Percentiles rank a stretch among this genome's conserved stretches.
Evolutionary conservation across 2,888 invertebrate species (phyloP).

Genomic region (Ormyrus labotus): DNA sequence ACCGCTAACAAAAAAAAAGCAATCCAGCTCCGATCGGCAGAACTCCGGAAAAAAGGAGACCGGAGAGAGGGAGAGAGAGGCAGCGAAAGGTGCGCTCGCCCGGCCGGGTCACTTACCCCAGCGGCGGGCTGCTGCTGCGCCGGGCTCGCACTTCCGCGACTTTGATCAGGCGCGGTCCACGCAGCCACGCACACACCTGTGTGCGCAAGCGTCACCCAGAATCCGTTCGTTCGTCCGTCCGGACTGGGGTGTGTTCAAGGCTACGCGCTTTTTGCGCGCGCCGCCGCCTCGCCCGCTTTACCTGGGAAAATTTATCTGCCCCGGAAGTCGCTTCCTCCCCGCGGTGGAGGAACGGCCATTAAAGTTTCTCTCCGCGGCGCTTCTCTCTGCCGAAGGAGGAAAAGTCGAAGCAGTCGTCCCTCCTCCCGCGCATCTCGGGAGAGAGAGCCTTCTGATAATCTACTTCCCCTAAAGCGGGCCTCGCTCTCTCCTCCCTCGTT

Average conservation of each 20-base stretch:
- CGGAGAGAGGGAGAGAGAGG: slow-evolving; percentile 30
- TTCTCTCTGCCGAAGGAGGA: slow-evolving; percentile 32
- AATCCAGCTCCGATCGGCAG: too few species aligned
- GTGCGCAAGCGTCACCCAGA: slow-evolving; percentile 70
- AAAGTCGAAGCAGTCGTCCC: slow-evolving; percentile 37
- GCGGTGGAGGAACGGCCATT: slow-evolving; percentile 31
- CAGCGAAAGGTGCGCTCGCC: slow-evolving; percentile 25
- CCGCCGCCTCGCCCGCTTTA: neutral
- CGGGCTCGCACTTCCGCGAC: slow-evolving; percentile 58
- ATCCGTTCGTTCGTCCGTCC: slow-evolving; percentile 31
- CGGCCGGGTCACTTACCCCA: slow-evolving; percentile 25
- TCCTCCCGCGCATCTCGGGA: slow-evolving; percentile 19
- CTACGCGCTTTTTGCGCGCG: slow-evolving; percentile 60
- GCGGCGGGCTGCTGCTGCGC: slow-evolving; percentile 31
- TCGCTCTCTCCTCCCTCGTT: slow-evolving; percentile 28
- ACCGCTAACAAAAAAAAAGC: too few species aligned
- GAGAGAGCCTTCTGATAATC: neutral
- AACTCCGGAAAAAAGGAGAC: neutral
- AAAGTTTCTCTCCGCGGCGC: slow-evolving; percentile 22
- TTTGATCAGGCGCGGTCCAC: neutral
- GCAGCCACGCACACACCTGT: slow-evolving; percentile 55
- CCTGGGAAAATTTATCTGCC: neutral
- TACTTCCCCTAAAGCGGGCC: slow-evolving; percentile 4
- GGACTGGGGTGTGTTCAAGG: slow-evolving; percentile 66
- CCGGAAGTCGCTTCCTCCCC: slow-evolving; percentile 2